Evolutionary conservation across 1,140 invertebrate species (phyloP).

Genomic region (Reticulitermes speratus): DNA sequence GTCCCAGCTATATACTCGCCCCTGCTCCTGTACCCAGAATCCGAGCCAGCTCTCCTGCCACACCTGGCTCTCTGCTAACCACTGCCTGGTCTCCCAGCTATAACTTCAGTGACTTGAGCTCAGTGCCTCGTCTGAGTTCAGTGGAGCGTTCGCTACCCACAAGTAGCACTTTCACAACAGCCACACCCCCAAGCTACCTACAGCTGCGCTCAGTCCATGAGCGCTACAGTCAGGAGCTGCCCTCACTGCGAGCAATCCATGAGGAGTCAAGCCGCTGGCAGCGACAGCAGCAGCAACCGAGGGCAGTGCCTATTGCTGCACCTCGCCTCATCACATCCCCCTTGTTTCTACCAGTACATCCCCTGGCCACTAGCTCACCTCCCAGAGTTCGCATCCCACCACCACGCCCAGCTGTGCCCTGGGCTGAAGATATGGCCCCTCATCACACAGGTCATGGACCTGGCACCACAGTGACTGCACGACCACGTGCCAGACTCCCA

Average conservation of each 20-base stretch:
- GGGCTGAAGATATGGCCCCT: conserved; percentile 48
- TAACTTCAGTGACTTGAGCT: conserved; percentile 77
- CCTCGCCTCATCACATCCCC: conserved; percentile 35
- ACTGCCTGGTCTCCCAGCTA: conserved; percentile 66
- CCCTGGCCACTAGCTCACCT: conserved; percentile 47
- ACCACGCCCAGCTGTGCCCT: conserved; percentile 54
- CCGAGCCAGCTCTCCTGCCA: conserved; percentile 65
- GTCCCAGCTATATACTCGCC: conserved; percentile 43
- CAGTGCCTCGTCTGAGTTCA: conserved; percentile 74
- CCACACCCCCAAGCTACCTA: conserved; percentile 61
- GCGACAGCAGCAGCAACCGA: conserved; percentile 33
- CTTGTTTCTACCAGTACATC: conserved; percentile 47
- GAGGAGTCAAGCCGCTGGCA: conserved; percentile 57
- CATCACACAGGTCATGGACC: conserved; percentile 40
- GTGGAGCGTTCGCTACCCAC: conserved; percentile 70
- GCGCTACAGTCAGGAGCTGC: conserved; percentile 70
- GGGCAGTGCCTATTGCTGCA: conserved; percentile 5
- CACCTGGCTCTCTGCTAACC: conserved; percentile 48
- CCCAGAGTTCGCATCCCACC: conserved; percentile 50
- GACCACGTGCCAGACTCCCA: conserved; percentile 55
- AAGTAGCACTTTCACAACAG: conserved; percentile 34
- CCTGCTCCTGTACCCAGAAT: conserved; percentile 57
- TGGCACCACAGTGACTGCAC: conserved; percentile 47
- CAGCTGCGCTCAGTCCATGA: conserved; percentile 63
- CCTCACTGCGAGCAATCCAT: conserved; percentile 69